Percentiles rank a stretch among this genome's conserved stretches.
These are phyloP conservation scores for Trochalopteron elliotii DNA, from an alignment of 2,113 vertebrate species.

Conservation along the genomic window DNA sequence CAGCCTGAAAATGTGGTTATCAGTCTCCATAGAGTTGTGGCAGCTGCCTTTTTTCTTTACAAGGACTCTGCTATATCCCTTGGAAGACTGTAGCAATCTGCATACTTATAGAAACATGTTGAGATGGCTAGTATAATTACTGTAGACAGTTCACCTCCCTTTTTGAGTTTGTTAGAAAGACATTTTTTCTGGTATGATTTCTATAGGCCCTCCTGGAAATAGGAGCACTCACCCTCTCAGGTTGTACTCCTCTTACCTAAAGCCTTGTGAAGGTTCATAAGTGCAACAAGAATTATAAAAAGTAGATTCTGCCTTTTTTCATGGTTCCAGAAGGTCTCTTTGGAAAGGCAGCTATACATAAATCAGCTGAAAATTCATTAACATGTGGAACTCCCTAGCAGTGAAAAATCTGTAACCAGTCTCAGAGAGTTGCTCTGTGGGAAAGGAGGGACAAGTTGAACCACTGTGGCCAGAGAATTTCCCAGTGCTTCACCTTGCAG, in stretches of 20 bases:
- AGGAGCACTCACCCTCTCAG: not conserved
- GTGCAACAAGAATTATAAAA: not conserved
- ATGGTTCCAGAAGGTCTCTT: not conserved
- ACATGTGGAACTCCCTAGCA: not conserved
- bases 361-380: not conserved
- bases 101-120: not conserved
- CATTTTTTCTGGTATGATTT: not conserved
- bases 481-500: not conserved
- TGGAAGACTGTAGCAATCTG: not conserved
- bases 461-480: not conserved
- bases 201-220: not conserved
- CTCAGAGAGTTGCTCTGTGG: not conserved
- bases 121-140: not conserved
- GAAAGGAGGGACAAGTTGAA: not conserved
- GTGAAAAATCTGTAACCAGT: not conserved
- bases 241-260: not conserved
- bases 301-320: not conserved
- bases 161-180: not conserved
- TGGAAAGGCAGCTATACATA: not conserved
- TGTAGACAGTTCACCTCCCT: not conserved
- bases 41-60: not conserved
- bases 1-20: not conserved
- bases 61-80: not conserved
- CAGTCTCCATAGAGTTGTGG: not conserved
- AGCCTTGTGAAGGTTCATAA: not conserved